Conservation (phyloP, 2,888 invertebrate genomes). For the Liodrosophila aerea region DNA sequence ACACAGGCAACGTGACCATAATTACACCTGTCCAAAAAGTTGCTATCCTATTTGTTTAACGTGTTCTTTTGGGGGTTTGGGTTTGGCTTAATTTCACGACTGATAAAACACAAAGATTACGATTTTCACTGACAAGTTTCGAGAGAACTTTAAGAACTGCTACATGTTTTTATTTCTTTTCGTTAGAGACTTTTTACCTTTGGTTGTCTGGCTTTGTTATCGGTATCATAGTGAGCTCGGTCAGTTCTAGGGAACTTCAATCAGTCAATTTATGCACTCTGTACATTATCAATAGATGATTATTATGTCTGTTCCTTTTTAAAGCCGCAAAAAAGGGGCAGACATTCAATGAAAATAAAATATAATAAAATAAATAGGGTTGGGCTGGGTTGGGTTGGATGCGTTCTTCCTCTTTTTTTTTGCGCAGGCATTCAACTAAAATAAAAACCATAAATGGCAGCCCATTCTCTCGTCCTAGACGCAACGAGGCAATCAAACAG, state of each 20-base stretch:
- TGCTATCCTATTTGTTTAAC: conserved; percentile 40
- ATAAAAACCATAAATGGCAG: conserved; percentile 64
- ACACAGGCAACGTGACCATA: conserved; percentile 42
- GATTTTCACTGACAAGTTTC: conserved; percentile 3
- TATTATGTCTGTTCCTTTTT: conserved; percentile 40
- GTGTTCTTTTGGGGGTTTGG: conserved; percentile 23
- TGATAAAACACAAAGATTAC: conserved; percentile 69
- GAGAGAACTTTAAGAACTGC: conserved; percentile 15
- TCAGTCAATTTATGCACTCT: conserved; percentile 43
- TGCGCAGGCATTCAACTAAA: conserved; percentile 54
- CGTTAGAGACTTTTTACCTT: conserved; percentile 5
- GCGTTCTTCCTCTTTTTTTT: conserved; percentile 5
- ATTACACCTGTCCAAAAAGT: conserved; percentile 70
- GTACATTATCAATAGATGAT: conserved; percentile 60
- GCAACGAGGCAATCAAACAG: conserved; percentile 64
- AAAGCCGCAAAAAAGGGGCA: conserved; percentile 58
- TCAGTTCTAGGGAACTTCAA: conserved; percentile 22
- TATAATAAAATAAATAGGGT: conserved; percentile 46
- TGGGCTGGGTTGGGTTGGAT: background rate
- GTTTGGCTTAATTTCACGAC: conserved; percentile 66
- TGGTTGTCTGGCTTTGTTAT: too few species aligned
- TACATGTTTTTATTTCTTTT: too few species aligned
- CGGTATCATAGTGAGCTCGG: conserved; percentile 17
- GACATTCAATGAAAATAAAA: conserved; percentile 49
- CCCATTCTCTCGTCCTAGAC: background rate